phyloP scores from a whole-genome alignment of 2,797 vertebrate species.

The Sebastes matsubarae region DNA sequence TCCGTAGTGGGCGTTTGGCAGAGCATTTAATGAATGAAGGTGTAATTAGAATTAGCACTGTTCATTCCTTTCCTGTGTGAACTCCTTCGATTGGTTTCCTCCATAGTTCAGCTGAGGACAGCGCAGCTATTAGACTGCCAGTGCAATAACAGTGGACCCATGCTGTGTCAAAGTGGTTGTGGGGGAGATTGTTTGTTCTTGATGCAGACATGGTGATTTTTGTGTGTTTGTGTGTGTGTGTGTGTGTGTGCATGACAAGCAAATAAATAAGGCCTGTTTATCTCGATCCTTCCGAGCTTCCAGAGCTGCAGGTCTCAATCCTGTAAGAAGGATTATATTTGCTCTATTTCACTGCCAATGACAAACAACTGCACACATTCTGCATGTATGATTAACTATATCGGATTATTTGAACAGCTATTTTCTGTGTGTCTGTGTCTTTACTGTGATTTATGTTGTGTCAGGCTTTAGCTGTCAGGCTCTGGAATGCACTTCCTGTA shows the following conservation, averaged over 20 bases:
- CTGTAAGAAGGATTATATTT: constrained; percentile 54
- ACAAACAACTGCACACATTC: constrained; percentile 29
- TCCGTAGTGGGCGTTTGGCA: constrained; percentile 36
- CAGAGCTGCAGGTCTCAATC: constrained; percentile 36
- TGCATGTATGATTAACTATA: constrained; percentile 7
- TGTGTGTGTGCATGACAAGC: constrained; percentile 23
- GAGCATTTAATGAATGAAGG: constrained; percentile 60
- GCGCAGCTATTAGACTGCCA: constrained; percentile 43
- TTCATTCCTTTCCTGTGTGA: constrained; percentile 39
- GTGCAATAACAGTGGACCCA: constrained; percentile 53
- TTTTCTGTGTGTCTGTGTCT: not conserved
- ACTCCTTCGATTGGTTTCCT: constrained; percentile 46
- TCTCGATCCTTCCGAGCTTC: constrained; percentile 10
- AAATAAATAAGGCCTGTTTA: constrained; percentile 57
- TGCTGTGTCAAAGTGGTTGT: constrained; percentile 48
- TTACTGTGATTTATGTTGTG: not conserved
- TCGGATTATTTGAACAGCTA: constrained; percentile 6
- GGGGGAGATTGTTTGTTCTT: constrained; percentile 49
- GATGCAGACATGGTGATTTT: constrained; percentile 43
- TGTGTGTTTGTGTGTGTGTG: constrained; percentile 1
- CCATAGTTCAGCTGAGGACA: constrained; percentile 74
- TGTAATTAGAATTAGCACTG: constrained; percentile 34
- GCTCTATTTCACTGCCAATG: constrained; percentile 24
- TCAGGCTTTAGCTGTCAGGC: too few species aligned
- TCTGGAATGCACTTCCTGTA: too few species aligned